These are phyloP conservation scores for Chaetogeoica ovagalla DNA, from an alignment of 2,888 invertebrate genomes.

Conservation along the genomic window DNA sequence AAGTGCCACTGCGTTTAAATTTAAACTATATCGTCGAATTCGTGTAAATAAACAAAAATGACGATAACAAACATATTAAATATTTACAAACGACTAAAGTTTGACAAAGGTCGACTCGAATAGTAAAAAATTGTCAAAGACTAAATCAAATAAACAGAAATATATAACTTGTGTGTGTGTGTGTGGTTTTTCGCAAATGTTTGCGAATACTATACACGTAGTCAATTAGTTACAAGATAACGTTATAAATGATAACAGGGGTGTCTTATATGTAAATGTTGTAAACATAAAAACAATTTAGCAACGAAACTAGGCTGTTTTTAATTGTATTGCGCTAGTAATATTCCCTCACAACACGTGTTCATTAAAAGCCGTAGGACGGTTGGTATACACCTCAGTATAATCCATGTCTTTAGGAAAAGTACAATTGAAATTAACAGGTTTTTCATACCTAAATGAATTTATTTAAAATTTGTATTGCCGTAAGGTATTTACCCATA, in stretches of 20 bases:
- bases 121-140: neutral
- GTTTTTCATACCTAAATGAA: no score
- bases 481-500: no score
- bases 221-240: neutral
- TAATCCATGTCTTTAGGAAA: no score
- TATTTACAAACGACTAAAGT: constrained; percentile 25
- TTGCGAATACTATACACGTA: neutral
- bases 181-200: neutral
- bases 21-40: neutral
- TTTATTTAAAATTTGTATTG: no score
- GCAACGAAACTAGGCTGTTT: neutral
- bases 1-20: neutral
- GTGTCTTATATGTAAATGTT: neutral
- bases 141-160: neutral
- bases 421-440: no score
- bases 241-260: constrained; percentile 3
- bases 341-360: no score
- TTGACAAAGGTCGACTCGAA: neutral
- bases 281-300: neutral
- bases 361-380: no score
- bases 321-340: no score
- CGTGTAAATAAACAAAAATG: constrained; percentile 1
- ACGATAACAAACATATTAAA: neutral
- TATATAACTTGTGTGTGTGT: neutral
- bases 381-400: no score